These are phyloP conservation scores for Thera britannica DNA, from an alignment of 2,888 invertebrate species.

Conservation along the genomic window DNA sequence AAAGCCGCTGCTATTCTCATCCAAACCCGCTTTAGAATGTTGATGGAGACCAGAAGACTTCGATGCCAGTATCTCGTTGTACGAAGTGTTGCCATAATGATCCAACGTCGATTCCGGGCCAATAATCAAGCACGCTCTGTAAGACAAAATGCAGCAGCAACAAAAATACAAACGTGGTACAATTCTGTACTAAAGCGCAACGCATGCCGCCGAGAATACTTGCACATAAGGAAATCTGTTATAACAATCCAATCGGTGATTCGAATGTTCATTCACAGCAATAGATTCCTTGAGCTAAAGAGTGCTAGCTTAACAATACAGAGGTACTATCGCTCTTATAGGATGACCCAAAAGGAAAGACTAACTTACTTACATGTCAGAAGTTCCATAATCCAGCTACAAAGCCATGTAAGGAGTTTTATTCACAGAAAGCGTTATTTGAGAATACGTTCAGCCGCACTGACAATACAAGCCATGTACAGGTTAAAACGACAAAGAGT, in stretches of 20 bases:
- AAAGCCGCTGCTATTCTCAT: slow-evolving; percentile 64
- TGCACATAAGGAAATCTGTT: slow-evolving; percentile 55
- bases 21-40: slow-evolving; percentile 68
- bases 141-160: slow-evolving; percentile 53
- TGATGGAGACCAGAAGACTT: slow-evolving; percentile 50
- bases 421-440: slow-evolving; percentile 61
- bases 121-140: slow-evolving; percentile 50
- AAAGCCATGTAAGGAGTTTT: slow-evolving; percentile 56
- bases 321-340: slow-evolving; percentile 64
- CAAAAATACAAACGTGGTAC: slow-evolving; percentile 72
- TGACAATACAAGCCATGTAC: slow-evolving; percentile 70
- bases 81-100: slow-evolving; percentile 52
- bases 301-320: slow-evolving; percentile 66
- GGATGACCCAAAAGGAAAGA: slow-evolving; percentile 49
- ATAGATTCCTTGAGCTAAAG: slow-evolving; percentile 50
- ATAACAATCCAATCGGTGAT: slow-evolving; percentile 66
- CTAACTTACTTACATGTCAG: slow-evolving; percentile 50
- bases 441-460: slow-evolving; percentile 52
- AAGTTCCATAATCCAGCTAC: slow-evolving; percentile 53
- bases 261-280: slow-evolving; percentile 61
- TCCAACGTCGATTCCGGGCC: slow-evolving; percentile 69
- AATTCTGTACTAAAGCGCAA: slow-evolving; percentile 56
- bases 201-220: slow-evolving; percentile 54
- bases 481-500: slow-evolving; percentile 56
- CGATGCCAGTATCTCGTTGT: slow-evolving; percentile 56